Evolutionary conservation across 2,113 vertebrate genomes (phyloP).

Genomic region (Chitala chitala): DNA sequence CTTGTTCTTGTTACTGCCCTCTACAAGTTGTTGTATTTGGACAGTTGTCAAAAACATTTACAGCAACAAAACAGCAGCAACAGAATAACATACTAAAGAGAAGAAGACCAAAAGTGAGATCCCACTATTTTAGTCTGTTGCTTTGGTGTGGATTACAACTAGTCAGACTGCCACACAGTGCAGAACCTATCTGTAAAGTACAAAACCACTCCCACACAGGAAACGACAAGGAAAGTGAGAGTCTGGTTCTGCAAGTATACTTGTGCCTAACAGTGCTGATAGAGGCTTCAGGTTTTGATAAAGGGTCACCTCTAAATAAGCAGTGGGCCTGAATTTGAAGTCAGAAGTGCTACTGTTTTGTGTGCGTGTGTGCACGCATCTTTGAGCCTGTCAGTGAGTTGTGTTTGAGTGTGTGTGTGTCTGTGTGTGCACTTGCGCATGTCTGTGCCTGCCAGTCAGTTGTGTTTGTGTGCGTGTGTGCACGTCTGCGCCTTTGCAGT

Average conservation of each 20-base stretch:
- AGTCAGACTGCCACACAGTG: too few relatives aligned
- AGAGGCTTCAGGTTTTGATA: neutral
- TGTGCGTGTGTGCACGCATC: slow-evolving; percentile 11
- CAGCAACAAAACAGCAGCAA: neutral
- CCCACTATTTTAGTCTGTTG: neutral
- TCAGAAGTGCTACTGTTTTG: neutral
- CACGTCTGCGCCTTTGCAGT: neutral
- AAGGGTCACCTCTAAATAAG: neutral
- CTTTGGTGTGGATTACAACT: neutral
- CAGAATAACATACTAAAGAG: neutral
- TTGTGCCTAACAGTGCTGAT: neutral
- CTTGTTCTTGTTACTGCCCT: neutral
- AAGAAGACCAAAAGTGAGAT: neutral
- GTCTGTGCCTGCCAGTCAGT: slow-evolving; percentile 10
- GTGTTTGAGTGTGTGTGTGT: slow-evolving; percentile 8
- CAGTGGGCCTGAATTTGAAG: neutral
- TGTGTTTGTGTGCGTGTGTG: slow-evolving; percentile 18
- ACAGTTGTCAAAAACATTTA: neutral
- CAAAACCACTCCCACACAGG: too few relatives aligned
- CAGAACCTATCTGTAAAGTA: too few relatives aligned
- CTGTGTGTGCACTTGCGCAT: slow-evolving; percentile 3
- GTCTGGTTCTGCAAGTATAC: too few relatives aligned
- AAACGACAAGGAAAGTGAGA: too few relatives aligned
- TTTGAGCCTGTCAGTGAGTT: neutral
- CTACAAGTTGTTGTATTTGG: neutral